A percentile compares a stretch with the other conserved stretches of the same genome.
Conservation (phyloP, 2,113 vertebrate species). For the Lates calcarifer region DNA sequence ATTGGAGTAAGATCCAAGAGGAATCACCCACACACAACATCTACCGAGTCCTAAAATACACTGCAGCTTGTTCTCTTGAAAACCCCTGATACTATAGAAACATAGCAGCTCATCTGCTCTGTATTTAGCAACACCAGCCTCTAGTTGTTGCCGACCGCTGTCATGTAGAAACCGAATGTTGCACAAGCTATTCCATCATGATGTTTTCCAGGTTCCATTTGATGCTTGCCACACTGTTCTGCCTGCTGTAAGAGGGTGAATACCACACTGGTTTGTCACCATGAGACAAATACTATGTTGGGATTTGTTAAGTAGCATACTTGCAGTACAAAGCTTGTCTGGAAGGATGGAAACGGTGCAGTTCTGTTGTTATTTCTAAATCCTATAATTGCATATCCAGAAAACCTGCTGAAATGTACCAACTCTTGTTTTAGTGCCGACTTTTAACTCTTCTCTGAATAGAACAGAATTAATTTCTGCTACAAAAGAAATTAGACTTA, state of each 20-base stretch:
- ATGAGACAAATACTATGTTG: neutral
- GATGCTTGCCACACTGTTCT: conserved; percentile 20
- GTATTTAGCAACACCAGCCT: conserved; percentile 29
- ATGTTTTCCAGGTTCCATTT: conserved; percentile 11
- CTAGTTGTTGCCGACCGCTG: neutral
- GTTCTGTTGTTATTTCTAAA: conserved; percentile 14
- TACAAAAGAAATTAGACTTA: neutral
- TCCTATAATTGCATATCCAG: conserved; percentile 9
- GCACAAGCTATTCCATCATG: conserved; percentile 27
- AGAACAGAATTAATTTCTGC: neutral
- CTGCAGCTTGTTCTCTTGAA: conserved; percentile 5
- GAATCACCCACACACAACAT: neutral
- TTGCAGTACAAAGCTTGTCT: conserved; percentile 31
- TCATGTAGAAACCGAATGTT: conserved; percentile 43
- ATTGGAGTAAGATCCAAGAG: neutral
- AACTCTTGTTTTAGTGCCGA: neutral
- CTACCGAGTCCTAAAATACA: neutral
- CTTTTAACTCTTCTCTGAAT: neutral
- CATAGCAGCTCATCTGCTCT: conserved; percentile 26
- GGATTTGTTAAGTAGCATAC: neutral
- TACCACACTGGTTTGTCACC: conserved; percentile 22
- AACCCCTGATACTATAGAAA: neutral
- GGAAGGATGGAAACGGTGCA: conserved; percentile 2
- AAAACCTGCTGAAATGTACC: neutral
- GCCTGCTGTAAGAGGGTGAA: conserved; percentile 7